Base-by-base conservation (phyloP, 2,797 vertebrate species). In the Jordanella pulchra region DNA sequence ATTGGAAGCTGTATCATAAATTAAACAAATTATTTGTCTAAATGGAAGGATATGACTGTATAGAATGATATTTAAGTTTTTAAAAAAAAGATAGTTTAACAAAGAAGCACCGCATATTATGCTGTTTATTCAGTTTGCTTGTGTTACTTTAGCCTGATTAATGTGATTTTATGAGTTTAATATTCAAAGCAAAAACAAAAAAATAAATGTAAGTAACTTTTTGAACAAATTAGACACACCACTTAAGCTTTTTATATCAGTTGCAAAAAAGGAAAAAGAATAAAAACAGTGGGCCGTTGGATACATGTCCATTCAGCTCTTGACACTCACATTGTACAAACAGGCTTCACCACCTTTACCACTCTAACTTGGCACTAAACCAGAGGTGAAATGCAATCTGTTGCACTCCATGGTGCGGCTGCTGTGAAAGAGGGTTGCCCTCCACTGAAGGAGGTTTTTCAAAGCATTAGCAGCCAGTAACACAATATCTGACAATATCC, bases 401-500 rank as follows among this genome's bases (percentile, higher is more conserved):
- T 80, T 83, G 60, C 83, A 79, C 84, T 84, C 86, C 84, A 69
- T 80, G 71, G 71, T 82, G 77, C 77, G 79, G 78, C 73, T 63
- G 65, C 78, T 72, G 70, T 82, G 78, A 76, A 82, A 84, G 82
- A 90, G 91, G 87, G 84, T 85, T 87, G 84, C 83, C 87, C 88
- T 92, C 85, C 84, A 83, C 81, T 89, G 86, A 89, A 89, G 77
- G 85, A 90, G 78, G 76, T 84, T 91, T 39, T 91, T 91, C 83
- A 89, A 77, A 87, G 89, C 80, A 82, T 92, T 90, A 92, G 86
- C 83, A 83, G 75, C 72, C 78, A 72, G 90, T 92, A 93, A 94
- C 80, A 87, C 73, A 87, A 91, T 91, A 89, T 85, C 79, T 72
- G 87, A 78, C 71, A 86, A 84, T 85, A 87, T 87, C 73, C 81